A percentile compares a stretch with the other conserved stretches of the same genome.
These are phyloP conservation scores for Zaprionus bogoriensis DNA, from an alignment of 2,888 invertebrate genomes.

Conservation along the genomic window DNA sequence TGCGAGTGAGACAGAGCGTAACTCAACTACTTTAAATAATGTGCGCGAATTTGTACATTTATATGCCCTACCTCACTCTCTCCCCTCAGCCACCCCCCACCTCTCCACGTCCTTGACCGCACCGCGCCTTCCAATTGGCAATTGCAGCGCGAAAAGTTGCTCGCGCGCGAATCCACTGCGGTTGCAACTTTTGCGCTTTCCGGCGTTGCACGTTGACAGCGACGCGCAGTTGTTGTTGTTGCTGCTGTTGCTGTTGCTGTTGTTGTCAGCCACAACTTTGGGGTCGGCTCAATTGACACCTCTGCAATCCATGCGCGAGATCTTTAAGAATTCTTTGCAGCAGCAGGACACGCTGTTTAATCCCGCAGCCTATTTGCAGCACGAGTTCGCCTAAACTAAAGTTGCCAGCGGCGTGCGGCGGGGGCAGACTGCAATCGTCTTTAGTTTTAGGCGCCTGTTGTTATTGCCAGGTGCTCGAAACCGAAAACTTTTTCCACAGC, in stretches of 20 bases:
- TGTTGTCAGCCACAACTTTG: slow-evolving; percentile 63
- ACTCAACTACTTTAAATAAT: slow-evolving; percentile 2
- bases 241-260: slow-evolving; percentile 17
- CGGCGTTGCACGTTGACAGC: slow-evolving; percentile 48
- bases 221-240: slow-evolving; percentile 41
- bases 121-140: slow-evolving; percentile 31
- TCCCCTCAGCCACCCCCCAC: neutral
- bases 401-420: neutral
- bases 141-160: slow-evolving; percentile 25
- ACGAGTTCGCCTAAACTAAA: neutral
- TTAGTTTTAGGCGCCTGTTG: slow-evolving; percentile 50
- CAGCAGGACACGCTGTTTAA: slow-evolving; percentile 31
- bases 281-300: slow-evolving; percentile 66
- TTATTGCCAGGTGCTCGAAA: slow-evolving; percentile 63
- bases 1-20: neutral
- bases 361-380: slow-evolving; percentile 35
- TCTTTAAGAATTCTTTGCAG: no score
- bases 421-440: slow-evolving; percentile 7
- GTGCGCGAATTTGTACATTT: slow-evolving; percentile 4
- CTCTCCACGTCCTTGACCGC: neutral
- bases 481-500: slow-evolving; percentile 39
- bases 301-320: slow-evolving; percentile 39
- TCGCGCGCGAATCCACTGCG: slow-evolving; percentile 46
- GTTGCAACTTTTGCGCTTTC: slow-evolving; percentile 75
- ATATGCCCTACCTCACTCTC: slow-evolving; percentile 8